Base-by-base conservation (phyloP, 2,888 invertebrate genomes). In the Allophyes oxyacanthae region DNA sequence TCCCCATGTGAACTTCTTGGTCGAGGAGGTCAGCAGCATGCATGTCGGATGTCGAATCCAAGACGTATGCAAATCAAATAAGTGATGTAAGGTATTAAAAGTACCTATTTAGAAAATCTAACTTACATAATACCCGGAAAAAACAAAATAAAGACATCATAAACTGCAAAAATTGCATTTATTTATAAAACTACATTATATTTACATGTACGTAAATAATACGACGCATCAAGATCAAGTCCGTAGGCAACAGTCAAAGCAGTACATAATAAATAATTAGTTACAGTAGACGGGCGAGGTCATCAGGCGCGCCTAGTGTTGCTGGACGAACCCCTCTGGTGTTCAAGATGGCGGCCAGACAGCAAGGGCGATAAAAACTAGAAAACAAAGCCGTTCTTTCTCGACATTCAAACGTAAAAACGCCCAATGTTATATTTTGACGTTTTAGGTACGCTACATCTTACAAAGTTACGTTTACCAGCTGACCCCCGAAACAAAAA, bases 211-310 rank as follows among this genome's bases (percentile, higher is more conserved):
- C 65, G 87, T 89, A 89, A 87, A 87, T 87, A 89, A 86, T 89
- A 89, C 89, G 88, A 89, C 88, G 92, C 92, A 89, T 90, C 88
- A 91, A 91, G 88, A 91, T 92, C 92, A 88, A 84, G 87, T 93
- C 92, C 91, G 90, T 83, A 86, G 87, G 91, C 92, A 93, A 93
- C 92, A 91, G 91, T 93, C 93, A 89, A 90, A 89, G 90, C 85
- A 88, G 85, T 89, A 87, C 85, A 87, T 86, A 87, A 82, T 83
- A 74, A 75, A 72, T 77, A 79, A 68, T 77, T 78, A 62, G 78
- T 75, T 75, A 78, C 77, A 79, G 72, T 77, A 65, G 78, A 65
- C 78, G 60, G 72, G 88, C 84, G 80, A 85, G 82, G 87, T 86
- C 84, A 44, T 67, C 61, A 65, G 62, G 67, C 62, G 57, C 57